phyloP scores from a whole-genome alignment of 2,113 vertebrate genomes.

The Percina caprodes region DNA sequence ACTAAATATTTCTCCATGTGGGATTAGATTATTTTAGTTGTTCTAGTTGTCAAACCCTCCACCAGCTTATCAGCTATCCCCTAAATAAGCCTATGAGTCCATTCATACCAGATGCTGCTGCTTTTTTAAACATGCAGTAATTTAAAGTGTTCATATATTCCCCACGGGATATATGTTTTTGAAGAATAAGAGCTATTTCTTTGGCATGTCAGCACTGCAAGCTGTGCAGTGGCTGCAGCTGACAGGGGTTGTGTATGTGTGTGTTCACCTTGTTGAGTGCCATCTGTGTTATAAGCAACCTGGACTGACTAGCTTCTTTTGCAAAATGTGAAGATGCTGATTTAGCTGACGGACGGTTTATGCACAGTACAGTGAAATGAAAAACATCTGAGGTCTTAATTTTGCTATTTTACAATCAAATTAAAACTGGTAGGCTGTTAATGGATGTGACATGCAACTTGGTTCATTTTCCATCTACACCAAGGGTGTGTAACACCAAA shows the following conservation, averaged over 20 bases:
- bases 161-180: conserved; percentile 20
- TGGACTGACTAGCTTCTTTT: conserved; percentile 18
- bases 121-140: conserved; percentile 1
- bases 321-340: conserved; percentile 45
- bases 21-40: background rate
- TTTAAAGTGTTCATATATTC: conserved; percentile 2
- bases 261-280: conserved; percentile 40
- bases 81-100: background rate
- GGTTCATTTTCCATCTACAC: conserved; percentile 1
- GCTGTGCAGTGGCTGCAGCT: conserved; percentile 19
- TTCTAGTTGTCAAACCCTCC: background rate
- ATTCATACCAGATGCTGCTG: background rate
- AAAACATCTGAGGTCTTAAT: background rate
- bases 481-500: background rate
- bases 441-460: background rate
- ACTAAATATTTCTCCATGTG: background rate
- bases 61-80: background rate
- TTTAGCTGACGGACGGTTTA: conserved; percentile 11
- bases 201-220: conserved; percentile 42
- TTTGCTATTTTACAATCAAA: conserved; percentile 1
- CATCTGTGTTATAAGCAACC: conserved; percentile 5
- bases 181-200: conserved; percentile 29
- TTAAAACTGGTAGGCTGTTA: background rate
- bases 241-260: background rate
- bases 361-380: background rate